Conservation (phyloP, 2,113 vertebrate genomes). For the Mastomys coucha region DNA sequence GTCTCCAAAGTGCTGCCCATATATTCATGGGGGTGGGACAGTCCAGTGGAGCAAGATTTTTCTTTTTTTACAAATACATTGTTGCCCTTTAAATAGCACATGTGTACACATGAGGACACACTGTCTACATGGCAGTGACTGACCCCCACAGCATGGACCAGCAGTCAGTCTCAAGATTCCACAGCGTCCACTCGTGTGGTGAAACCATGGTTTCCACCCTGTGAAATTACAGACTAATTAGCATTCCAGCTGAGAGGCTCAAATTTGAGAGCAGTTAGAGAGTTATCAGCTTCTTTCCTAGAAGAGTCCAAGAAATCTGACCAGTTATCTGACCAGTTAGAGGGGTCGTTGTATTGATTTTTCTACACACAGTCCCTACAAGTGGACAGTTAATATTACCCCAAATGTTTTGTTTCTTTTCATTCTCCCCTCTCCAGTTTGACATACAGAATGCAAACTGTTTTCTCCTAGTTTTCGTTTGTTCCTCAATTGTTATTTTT, state of each 20-base stretch:
- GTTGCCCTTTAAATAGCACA: neutral
- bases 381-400: neutral
- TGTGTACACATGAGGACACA: neutral
- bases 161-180: neutral
- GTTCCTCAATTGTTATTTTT: neutral
- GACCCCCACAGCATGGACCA: neutral
- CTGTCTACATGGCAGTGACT: neutral
- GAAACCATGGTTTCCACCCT: neutral
- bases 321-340: neutral
- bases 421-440: neutral
- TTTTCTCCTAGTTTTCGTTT: neutral
- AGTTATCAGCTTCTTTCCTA: neutral
- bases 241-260: neutral
- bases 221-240: neutral
- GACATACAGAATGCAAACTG: neutral
- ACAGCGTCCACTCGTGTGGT: neutral
- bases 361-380: neutral
- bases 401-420: neutral
- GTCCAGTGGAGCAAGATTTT: neutral
- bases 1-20: neutral
- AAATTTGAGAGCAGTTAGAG: neutral
- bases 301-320: neutral
- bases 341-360: neutral
- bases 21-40: neutral
- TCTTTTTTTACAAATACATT: neutral